These are phyloP conservation scores for Oryctolagus cuniculus DNA, from an alignment of 2,113 vertebrate species.

Conservation along the genomic window DNA sequence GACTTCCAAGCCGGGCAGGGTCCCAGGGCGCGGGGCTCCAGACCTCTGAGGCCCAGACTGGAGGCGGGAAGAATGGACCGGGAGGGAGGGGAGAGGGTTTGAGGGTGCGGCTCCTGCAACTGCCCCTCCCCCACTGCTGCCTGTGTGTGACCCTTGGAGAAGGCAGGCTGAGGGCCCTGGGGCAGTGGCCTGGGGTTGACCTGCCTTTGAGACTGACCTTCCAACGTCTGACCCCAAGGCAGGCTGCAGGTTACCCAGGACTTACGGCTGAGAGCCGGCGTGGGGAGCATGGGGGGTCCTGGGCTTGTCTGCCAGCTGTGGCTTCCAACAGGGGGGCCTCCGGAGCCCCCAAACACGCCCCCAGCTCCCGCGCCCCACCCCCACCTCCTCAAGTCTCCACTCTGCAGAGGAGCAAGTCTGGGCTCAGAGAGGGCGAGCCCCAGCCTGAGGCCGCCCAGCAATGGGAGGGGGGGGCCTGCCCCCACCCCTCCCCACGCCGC, in stretches of 20 bases:
- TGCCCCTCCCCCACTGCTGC: not conserved
- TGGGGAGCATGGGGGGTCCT: not conserved
- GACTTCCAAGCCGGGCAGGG: not conserved
- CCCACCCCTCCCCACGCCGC: not conserved
- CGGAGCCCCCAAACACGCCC: too few species aligned
- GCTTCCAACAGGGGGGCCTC: too few species aligned
- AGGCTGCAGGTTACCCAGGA: not conserved
- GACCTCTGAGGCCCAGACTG: not conserved
- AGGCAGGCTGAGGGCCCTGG: not conserved
- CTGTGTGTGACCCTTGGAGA: not conserved
- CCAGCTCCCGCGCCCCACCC: not conserved
- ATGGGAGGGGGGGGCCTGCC: not conserved
- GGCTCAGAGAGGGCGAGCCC: not conserved
- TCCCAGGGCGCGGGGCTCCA: not conserved
- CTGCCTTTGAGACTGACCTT: conserved; percentile 24
- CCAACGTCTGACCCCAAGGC: not conserved
- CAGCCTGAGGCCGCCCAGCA: conserved; percentile 18
- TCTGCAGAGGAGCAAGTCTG: not conserved
- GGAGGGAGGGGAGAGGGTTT: too few species aligned
- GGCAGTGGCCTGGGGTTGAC: not conserved
- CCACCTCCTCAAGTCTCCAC: not conserved
- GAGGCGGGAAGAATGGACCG: not conserved
- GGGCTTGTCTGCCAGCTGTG: too few species aligned
- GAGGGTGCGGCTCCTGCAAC: accelerated
- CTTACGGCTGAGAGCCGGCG: not conserved